Evolutionary conservation across 2,888 invertebrate genomes (phyloP).

Genomic region (Kryphioiulus occultus): DNA sequence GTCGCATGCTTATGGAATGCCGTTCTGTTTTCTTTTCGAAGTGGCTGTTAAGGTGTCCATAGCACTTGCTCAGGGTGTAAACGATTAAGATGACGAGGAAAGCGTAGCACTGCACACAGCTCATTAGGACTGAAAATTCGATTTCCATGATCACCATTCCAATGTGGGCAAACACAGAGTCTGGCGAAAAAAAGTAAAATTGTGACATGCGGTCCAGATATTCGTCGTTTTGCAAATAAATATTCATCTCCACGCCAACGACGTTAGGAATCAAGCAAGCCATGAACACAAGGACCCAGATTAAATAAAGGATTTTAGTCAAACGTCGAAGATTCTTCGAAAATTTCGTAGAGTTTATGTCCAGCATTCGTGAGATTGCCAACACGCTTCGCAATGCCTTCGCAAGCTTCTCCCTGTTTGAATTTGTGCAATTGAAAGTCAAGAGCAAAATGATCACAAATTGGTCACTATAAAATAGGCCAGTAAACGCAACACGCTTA

Average conservation of each 20-base stretch:
- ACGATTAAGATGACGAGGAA: background rate
- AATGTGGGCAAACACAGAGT: background rate
- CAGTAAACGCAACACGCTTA: background rate
- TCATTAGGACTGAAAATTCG: background rate
- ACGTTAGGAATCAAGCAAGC: background rate
- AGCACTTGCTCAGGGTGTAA: background rate
- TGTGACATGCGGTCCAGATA: background rate
- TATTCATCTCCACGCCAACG: background rate
- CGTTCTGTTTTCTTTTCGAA: background rate
- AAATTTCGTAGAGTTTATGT: background rate
- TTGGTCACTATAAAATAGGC: background rate
- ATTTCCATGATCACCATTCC: background rate
- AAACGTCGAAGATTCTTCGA: background rate
- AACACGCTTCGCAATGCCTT: background rate
- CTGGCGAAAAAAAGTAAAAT: background rate
- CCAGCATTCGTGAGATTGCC: background rate
- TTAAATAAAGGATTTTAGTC: background rate
- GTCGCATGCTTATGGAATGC: background rate
- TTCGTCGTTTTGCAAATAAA: background rate
- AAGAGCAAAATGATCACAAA: background rate
- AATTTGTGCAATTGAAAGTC: background rate
- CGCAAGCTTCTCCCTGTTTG: background rate
- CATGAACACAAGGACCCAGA: background rate
- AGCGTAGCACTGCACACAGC: background rate
- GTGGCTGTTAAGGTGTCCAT: background rate